phyloP scores from a whole-genome alignment of 30 jellyfish, hydroid and myxozoan genomes.

The Turritopsis dohrnii region DNA sequence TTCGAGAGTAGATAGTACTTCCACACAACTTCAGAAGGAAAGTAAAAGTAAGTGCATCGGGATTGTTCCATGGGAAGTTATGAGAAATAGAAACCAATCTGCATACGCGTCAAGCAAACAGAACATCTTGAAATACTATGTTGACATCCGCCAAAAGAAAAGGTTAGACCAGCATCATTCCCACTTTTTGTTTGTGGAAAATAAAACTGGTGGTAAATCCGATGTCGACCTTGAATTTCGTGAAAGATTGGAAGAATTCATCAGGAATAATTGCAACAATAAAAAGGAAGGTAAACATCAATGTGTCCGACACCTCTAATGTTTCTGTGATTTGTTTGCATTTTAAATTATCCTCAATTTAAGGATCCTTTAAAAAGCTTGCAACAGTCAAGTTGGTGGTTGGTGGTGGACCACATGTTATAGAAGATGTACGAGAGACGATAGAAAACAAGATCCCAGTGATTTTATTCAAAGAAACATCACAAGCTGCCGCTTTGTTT shows the following conservation, averaged over 20 bases:
- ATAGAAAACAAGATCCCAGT: not conserved
- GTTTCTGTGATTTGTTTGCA: too few relatives aligned
- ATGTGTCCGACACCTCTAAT: too few relatives aligned
- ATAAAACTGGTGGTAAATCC: not conserved
- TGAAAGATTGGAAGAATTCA: not conserved
- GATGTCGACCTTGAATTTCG: not conserved
- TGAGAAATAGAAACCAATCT: not conserved
- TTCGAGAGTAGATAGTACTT: not conserved
- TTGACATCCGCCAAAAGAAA: not conserved
- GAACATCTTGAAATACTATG: not conserved
- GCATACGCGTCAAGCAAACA: not conserved
- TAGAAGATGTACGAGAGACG: not conserved
- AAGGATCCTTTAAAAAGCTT: not conserved
- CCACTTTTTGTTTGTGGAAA: not conserved
- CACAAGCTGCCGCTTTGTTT: slow-evolving; percentile 14
- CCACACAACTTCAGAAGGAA: not conserved
- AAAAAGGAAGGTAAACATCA: not conserved
- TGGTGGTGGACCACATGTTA: not conserved
- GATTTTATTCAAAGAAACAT: not conserved
- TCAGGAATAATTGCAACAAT: not conserved
- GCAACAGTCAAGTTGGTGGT: not conserved
- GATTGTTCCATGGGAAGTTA: slow-evolving; percentile 12
- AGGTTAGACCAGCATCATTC: slow-evolving; percentile 1
- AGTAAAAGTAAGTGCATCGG: not conserved
- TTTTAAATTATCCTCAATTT: not conserved